phyloP scores from a whole-genome alignment of 2,797 vertebrate genomes.

The Esox lucius region DNA sequence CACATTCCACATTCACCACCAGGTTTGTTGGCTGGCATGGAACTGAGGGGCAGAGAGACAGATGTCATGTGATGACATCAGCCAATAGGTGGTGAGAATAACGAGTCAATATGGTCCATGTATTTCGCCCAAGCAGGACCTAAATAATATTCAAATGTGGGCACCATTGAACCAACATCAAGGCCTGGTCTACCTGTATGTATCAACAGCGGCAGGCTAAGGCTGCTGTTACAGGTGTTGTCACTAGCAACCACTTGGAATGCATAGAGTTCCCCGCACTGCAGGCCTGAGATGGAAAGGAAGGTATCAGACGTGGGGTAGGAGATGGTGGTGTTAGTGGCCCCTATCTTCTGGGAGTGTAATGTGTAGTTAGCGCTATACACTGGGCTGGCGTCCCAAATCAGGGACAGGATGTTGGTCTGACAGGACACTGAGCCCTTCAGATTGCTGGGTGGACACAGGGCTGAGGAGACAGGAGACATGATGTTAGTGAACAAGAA shows the following conservation, averaged over 20 bases:
- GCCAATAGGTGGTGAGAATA: not conserved
- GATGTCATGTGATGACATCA: not conserved
- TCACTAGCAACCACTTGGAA: constrained; percentile 51
- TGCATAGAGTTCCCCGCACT: constrained; percentile 59
- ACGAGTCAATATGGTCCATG: too few species aligned
- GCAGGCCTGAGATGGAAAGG: constrained; percentile 37
- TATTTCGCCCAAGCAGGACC: not conserved
- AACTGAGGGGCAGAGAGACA: constrained; percentile 37
- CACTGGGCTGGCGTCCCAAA: constrained; percentile 56
- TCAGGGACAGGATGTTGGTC: constrained; percentile 48
- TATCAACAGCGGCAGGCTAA: constrained; percentile 47
- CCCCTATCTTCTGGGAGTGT: constrained; percentile 28
- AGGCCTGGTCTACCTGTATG: constrained; percentile 57
- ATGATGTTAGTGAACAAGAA: not conserved
- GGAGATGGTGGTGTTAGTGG: not conserved
- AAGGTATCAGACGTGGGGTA: constrained; percentile 34
- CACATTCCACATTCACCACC: constrained; percentile 59
- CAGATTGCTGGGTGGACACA: constrained; percentile 61
- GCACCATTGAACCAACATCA: not conserved
- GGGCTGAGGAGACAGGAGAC: constrained; percentile 40
- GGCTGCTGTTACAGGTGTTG: constrained; percentile 53
- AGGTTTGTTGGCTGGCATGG: constrained; percentile 65
- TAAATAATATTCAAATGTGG: not conserved
- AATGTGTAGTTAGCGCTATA: constrained; percentile 46
- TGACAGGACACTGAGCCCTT: constrained; percentile 48